Evolutionary conservation across 1,140 invertebrate genomes (phyloP).

Genomic region (Drosophila fuyamai): DNA sequence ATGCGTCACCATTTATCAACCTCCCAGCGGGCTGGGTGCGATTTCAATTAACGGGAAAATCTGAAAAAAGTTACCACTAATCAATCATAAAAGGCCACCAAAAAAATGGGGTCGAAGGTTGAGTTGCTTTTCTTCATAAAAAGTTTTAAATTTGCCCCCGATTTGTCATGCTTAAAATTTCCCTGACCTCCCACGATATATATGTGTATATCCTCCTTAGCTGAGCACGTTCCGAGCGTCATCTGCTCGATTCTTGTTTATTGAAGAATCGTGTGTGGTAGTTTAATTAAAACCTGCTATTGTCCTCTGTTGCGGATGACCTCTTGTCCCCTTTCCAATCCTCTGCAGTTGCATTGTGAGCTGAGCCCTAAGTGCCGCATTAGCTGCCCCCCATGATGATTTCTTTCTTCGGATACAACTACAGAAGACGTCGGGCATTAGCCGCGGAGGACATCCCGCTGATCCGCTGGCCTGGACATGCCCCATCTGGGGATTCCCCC

Average conservation of each 20-base stretch:
- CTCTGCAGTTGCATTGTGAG: slow-evolving; percentile 42
- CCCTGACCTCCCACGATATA: neutral
- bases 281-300: slow-evolving; percentile 72
- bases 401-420: slow-evolving; percentile 47
- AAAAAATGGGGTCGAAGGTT: slow-evolving; percentile 7
- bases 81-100: slow-evolving; percentile 53
- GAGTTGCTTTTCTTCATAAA: slow-evolving; percentile 23
- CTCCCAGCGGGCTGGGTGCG: slow-evolving; percentile 10
- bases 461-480: slow-evolving; percentile 54
- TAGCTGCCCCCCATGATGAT: slow-evolving; percentile 23
- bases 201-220: neutral
- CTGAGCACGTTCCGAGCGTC: slow-evolving; percentile 34
- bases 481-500: slow-evolving; percentile 18
- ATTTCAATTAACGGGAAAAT: slow-evolving; percentile 70
- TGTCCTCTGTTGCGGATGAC: slow-evolving; percentile 34
- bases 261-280: slow-evolving; percentile 42
- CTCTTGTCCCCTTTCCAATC: slow-evolving; percentile 6
- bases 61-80: slow-evolving; percentile 42
- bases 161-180: slow-evolving; percentile 53
- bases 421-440: slow-evolving; percentile 39
- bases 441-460: slow-evolving; percentile 55
- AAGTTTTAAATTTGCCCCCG: slow-evolving; percentile 39
- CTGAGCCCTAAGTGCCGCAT: slow-evolving; percentile 47
- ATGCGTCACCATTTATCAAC: slow-evolving; percentile 59
- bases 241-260: slow-evolving; percentile 47